A percentile compares a stretch with the other conserved stretches of the same genome.
Evolutionary conservation across 2,797 vertebrate genomes (phyloP).

Genomic region (Peromyscus attwateri): DNA sequence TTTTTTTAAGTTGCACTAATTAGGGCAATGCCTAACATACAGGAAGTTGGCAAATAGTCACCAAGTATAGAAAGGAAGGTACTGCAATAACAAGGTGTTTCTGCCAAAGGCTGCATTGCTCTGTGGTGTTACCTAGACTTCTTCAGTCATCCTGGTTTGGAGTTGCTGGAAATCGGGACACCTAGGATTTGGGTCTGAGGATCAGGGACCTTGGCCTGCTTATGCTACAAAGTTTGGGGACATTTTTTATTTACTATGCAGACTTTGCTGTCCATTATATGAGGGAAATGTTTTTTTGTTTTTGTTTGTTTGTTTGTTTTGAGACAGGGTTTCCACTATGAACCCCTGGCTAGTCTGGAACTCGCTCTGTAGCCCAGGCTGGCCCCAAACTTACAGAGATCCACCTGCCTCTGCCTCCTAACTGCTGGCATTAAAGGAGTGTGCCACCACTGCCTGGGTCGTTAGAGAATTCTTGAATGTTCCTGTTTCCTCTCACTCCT

Average conservation of each 20-base stretch:
- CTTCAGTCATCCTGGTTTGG: neutral
- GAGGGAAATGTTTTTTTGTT: neutral
- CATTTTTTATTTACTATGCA: neutral
- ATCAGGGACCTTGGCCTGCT: neutral
- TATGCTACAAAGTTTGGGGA: neutral
- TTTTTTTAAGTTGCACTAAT: neutral
- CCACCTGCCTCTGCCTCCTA: neutral
- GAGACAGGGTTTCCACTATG: neutral
- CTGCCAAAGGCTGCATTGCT: too few relatives aligned
- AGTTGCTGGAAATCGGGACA: neutral
- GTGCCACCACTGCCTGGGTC: too few relatives aligned
- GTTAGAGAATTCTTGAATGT: neutral
- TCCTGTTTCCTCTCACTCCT: neutral
- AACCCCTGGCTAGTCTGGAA: neutral
- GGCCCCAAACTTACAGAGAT: neutral
- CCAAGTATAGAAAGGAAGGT: neutral
- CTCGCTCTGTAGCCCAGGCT: neutral
- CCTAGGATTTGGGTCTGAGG: neutral
- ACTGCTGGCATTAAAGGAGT: neutral
- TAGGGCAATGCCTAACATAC: neutral
- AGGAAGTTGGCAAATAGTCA: neutral
- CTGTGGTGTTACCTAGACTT: neutral
- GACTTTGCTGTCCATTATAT: neutral
- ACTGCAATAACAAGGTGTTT: neutral
- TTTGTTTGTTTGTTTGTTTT: neutral